Evolutionary conservation across 2,888 invertebrate genomes (phyloP), one percentile per base, ranked within the genome.

Genomic region (Erebia palarica): DNA sequence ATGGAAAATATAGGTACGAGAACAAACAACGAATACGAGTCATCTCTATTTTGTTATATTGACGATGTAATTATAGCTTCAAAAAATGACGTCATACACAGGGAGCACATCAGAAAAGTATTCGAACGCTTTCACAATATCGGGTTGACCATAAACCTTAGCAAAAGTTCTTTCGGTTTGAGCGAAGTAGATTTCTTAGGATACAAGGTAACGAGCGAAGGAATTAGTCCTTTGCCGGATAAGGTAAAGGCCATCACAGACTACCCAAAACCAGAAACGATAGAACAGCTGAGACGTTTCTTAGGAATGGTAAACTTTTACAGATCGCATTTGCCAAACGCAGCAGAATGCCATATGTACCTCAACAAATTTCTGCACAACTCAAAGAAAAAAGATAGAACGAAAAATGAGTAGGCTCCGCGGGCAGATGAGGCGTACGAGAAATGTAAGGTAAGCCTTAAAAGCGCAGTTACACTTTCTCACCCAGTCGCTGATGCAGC

Each of bases 21-120:
- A 10, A 57, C 4, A 57, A 4, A 57, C 9, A 27, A 57, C 21
- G 57, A 27, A 4, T 27, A 57, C 11, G 57, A 21, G 11, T 57
- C 21, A 57, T 21, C 49, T 78, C 80, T 73, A 66, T 73, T 84
- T 81, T 73, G 67, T 73, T 84, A 81, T 69, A 73, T 82, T 9
- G 82, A 84, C 68, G 84, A 84, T 73, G 74, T 84, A 14, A 69
- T 84, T 11, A 61, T 68, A 60, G 68, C 10, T 72, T 82, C 7
- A 75, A 51, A 51, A n/a, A 51, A 51, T n/a, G 51, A 51, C n/a
- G n/a, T n/a, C n/a, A 51, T n/a, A 1, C 77, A 78, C 27, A 58
- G 57, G 11, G 44, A 68, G 18, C 76, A 79, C 59, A 57, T 80
- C 1, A 36, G 47, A 7, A 11, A 27, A 16, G 71, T 79, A 0